phyloP scores from a whole-genome alignment of 2,888 invertebrate genomes.

The Danaus chrysippus region DNA sequence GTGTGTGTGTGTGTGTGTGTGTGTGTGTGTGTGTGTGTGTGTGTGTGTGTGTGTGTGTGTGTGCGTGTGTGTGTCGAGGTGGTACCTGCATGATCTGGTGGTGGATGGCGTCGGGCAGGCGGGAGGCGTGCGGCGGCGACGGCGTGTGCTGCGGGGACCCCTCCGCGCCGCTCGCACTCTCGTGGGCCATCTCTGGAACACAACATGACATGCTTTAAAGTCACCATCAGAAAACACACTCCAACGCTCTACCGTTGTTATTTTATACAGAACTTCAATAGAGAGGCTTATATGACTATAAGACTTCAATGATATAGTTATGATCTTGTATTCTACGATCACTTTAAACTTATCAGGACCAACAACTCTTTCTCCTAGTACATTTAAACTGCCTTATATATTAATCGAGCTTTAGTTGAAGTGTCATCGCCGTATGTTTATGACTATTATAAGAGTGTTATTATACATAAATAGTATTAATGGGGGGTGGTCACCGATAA shows the following conservation, averaged over 20 bases:
- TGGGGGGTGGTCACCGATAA: neutral
- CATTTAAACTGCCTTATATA: too few species aligned
- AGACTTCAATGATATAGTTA: too few species aligned
- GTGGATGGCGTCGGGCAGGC: conserved; percentile 80
- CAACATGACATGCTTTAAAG: conserved; percentile 19
- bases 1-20: neutral
- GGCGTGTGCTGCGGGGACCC: conserved; percentile 72
- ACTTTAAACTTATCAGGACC: too few species aligned
- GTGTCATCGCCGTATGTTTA: neutral
- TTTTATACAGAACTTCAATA: too few species aligned
- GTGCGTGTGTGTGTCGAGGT: conserved; percentile 37
- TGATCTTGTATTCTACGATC: too few species aligned
- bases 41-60: neutral
- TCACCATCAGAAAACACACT: conserved; percentile 6
- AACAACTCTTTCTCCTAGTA: too few species aligned
- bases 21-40: neutral
- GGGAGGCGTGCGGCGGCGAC: conserved; percentile 74
- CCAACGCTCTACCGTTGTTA: neutral
- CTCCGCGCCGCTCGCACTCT: conserved; percentile 58
- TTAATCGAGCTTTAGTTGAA: too few species aligned
- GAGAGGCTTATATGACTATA: too few species aligned
- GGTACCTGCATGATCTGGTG: conserved; percentile 84
- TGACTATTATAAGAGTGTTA: neutral
- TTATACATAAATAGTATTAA: neutral
- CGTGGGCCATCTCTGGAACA: conserved; percentile 72